Base-by-base conservation (phyloP, 2,888 invertebrate genomes). In the Dugesia japonica region DNA sequence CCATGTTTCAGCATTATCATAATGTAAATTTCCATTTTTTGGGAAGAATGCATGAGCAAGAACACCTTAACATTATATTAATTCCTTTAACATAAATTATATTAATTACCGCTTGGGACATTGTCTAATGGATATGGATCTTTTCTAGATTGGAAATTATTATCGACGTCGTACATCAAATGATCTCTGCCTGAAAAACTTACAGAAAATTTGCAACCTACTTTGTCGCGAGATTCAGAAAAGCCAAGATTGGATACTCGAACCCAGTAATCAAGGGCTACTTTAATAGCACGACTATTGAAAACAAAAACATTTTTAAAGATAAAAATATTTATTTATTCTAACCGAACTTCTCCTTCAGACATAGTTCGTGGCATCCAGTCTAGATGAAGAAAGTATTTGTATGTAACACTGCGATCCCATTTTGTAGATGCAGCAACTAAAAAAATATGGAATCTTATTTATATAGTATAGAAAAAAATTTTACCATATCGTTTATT, bases 11-110 rank as follows among this genome's bases (percentile, higher is more conserved):
- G 56, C 56, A 56, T 56, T 56, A 23, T 56, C 56, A 23, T 23
- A 56, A 56, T 56, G 56, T n/a, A 56, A 56, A 56, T 56, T 56
- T 9, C 56, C 56, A 56, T 56, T 56, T 56, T n/a, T 56, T 20
- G 56, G 56, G 17, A 13, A 56, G 23, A 20, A 56, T 9, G 9
- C 56, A 56, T 56, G 56, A 20, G 56, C 56, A n/a, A 56, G 23
- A n/a, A 56, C 56, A 56, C 56, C 56, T 56, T 56, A 38, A 38
- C 9, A 38, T 38, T 38, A 38, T 9, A 38, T 13, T 9, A 13
- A 13, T 13, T 17, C 9, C 17, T 38, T 38, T 38, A 38, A 13
- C 13, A 38, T 38, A 17, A 13, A 38, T 9, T 38, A 13, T 38
- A 17, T 56, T 56, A 56, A 56, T 13, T 4, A 56, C 56, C 56